phyloP scores from a whole-genome alignment of 2,113 vertebrate genomes.

The Nansenia antarctica region DNA sequence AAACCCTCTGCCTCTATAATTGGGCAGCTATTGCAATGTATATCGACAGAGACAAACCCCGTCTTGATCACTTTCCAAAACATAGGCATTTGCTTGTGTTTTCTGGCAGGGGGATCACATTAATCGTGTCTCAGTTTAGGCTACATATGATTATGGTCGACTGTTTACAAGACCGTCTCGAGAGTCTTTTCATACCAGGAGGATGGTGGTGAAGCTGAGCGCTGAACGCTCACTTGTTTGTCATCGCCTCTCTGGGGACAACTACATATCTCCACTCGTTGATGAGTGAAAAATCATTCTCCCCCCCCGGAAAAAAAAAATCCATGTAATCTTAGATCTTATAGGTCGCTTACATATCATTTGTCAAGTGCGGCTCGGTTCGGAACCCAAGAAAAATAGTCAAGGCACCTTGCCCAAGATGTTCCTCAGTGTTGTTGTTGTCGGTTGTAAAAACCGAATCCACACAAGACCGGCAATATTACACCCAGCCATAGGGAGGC shows the following conservation, averaged over 20 bases:
- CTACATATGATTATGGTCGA: conserved; percentile 73
- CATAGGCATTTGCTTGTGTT: conserved; percentile 59
- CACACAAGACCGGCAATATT: conserved; percentile 39
- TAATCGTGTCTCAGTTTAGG: conserved; percentile 66
- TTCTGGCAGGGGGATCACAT: conserved; percentile 66
- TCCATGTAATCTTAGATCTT: conserved; percentile 47
- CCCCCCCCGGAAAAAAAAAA: no score
- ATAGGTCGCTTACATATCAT: conserved; percentile 30
- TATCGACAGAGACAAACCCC: conserved; percentile 46
- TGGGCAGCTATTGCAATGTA: conserved; percentile 38
- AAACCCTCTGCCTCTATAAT: conserved; percentile 53
- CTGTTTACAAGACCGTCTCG: conserved; percentile 73
- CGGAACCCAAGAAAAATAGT: background rate
- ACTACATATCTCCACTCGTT: conserved; percentile 24
- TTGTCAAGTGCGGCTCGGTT: background rate
- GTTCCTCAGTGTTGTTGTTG: background rate
- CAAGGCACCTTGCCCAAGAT: background rate
- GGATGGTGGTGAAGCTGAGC: conserved; percentile 60
- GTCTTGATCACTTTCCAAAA: conserved; percentile 51
- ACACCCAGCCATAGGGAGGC: conserved; percentile 74
- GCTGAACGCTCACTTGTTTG: conserved; percentile 61
- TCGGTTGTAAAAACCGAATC: background rate
- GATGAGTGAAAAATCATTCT: conserved; percentile 51
- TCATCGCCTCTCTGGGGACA: conserved; percentile 42
- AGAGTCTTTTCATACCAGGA: conserved; percentile 63